Conservation (phyloP, 2,888 invertebrate species). For the Cactoblastis cactorum region DNA sequence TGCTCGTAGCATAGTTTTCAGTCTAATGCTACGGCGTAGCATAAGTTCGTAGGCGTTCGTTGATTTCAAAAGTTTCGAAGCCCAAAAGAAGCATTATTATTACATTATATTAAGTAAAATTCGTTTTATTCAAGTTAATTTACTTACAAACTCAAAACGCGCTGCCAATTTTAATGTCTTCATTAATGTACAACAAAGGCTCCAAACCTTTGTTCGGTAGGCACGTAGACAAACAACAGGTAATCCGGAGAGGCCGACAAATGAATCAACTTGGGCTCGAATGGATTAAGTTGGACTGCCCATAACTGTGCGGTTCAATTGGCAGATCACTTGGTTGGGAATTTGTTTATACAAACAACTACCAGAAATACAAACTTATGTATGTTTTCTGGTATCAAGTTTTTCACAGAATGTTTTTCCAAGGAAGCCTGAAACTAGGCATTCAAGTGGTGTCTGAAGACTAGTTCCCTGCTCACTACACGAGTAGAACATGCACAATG, state of each 20-base stretch:
- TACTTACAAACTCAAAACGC: too few relatives aligned
- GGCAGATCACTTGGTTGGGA: not conserved
- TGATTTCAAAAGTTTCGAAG: not conserved
- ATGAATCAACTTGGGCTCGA: constrained; percentile 18
- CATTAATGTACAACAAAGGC: not conserved
- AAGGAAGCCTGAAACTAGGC: too few relatives aligned
- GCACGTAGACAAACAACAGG: constrained; percentile 7
- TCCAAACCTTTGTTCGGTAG: not conserved
- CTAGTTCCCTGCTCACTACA: too few relatives aligned
- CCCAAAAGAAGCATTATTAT: too few relatives aligned
- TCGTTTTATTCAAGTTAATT: too few relatives aligned
- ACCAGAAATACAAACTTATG: not conserved
- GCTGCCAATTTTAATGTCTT: not conserved
- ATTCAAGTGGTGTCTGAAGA: too few relatives aligned
- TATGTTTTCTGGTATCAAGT: too few relatives aligned
- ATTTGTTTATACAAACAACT: not conserved
- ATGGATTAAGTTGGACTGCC: constrained; percentile 19
- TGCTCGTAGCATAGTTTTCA: not conserved
- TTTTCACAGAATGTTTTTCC: too few relatives aligned
- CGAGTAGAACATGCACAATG: too few relatives aligned
- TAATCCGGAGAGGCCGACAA: constrained; percentile 12
- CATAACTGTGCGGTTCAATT: not conserved
- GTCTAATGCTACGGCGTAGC: constrained; percentile 6
- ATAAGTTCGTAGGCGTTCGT: not conserved
- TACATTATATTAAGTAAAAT: too few relatives aligned